These are phyloP conservation scores for Macquaria ambigua DNA, from an alignment of 2,113 vertebrate species.

Conservation along the genomic window DNA sequence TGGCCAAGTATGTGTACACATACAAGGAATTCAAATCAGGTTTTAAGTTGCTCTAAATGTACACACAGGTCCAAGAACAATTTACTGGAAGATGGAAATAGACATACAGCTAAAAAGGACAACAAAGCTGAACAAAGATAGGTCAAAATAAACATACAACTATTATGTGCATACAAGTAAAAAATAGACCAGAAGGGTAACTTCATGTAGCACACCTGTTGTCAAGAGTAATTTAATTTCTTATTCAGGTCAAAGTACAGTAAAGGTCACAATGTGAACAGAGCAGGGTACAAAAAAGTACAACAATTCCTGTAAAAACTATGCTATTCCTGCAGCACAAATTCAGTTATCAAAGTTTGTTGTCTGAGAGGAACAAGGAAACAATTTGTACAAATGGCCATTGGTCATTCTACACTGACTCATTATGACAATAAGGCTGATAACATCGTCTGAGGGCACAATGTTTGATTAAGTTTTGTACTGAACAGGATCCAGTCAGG, in stretches of 20 bases:
- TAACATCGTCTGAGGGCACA: background rate
- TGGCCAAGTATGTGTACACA: no score
- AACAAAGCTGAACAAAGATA: no score
- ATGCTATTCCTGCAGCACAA: background rate
- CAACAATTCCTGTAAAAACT: background rate
- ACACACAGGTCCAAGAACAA: no score
- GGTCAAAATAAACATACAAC: no score
- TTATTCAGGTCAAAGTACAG: background rate
- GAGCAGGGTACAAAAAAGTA: background rate
- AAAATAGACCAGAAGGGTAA: background rate
- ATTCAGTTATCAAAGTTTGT: background rate
- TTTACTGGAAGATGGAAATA: no score
- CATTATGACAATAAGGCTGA: slow-evolving; percentile 8
- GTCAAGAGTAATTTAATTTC: slow-evolving; percentile 4
- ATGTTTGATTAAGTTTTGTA: slow-evolving; percentile 24
- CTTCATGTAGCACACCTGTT: background rate
- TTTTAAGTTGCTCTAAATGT: no score
- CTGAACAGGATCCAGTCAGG: slow-evolving; percentile 24
- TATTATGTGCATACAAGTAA: no score
- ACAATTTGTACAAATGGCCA: slow-evolving; percentile 3
- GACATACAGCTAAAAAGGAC: no score
- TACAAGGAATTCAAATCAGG: no score
- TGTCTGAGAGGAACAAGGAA: slow-evolving; percentile 1
- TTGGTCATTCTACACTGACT: slow-evolving; percentile 15
- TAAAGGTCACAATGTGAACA: background rate